phyloP scores from a whole-genome alignment of 2,113 vertebrate genomes.

The Sinocyclocheilus rhinocerous region DNA sequence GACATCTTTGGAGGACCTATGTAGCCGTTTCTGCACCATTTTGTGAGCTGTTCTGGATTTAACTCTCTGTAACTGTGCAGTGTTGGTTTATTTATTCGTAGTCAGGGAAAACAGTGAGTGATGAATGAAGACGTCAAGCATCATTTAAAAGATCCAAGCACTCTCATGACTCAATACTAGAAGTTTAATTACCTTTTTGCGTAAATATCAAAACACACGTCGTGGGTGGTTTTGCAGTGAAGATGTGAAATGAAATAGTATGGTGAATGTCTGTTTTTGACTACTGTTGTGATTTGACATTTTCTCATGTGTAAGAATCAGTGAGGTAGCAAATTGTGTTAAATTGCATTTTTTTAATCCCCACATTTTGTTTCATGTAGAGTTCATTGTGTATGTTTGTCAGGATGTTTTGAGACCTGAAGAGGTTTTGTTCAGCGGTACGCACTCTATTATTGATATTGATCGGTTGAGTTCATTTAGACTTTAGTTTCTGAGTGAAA shows the following conservation, averaged over 20 bases:
- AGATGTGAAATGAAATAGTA: constrained; percentile 4
- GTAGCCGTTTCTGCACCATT: not conserved
- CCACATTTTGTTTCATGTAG: not conserved
- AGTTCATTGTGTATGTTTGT: constrained; percentile 13
- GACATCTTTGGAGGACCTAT: constrained; percentile 14
- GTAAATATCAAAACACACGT: constrained; percentile 12
- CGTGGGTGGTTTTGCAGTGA: constrained; percentile 4
- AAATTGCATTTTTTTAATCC: not conserved
- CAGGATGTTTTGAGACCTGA: constrained; percentile 1
- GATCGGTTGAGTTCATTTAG: constrained; percentile 13
- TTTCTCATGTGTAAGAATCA: constrained; percentile 29
- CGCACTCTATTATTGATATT: constrained; percentile 5
- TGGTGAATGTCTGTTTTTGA: constrained; percentile 23
- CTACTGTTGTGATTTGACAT: constrained; percentile 30
- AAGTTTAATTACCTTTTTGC: not conserved
- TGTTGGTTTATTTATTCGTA: not conserved
- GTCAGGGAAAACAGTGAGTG: not conserved
- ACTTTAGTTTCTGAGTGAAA: constrained; percentile 1
- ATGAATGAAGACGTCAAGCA: not conserved
- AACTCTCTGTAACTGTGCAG: constrained; percentile 3
- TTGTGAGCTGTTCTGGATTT: not conserved
- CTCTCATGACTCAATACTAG: not conserved
- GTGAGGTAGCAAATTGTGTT: constrained; percentile 32
- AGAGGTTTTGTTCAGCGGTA: not conserved
- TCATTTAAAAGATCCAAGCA: constrained; percentile 16